A percentile compares a stretch with the other conserved stretches of the same genome.
Conservation (phyloP, 2,797 vertebrate species). For the Brotula barbata region DNA sequence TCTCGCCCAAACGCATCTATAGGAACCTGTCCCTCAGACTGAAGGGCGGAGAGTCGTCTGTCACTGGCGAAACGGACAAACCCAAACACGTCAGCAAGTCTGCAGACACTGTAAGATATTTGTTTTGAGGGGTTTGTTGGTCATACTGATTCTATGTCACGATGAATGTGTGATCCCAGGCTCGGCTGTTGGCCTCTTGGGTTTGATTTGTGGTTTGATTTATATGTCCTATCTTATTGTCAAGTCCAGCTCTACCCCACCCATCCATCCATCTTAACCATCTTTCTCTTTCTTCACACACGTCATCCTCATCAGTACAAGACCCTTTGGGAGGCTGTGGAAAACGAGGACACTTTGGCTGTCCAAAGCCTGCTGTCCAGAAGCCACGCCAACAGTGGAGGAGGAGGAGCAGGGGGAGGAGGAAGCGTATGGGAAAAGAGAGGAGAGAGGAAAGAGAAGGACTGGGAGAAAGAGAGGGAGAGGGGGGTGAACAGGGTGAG, state of each 20-base stretch:
- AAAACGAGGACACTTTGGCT: slow-evolving; percentile 79
- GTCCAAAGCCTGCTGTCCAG: slow-evolving; percentile 78
- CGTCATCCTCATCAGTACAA: slow-evolving; percentile 68
- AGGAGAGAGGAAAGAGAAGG: slow-evolving; percentile 67
- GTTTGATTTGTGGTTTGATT: slow-evolving; percentile 51
- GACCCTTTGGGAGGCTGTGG: slow-evolving; percentile 81
- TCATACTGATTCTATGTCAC: background rate
- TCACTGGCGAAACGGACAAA: slow-evolving; percentile 35
- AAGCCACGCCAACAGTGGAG: slow-evolving; percentile 47
- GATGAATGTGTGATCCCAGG: slow-evolving; percentile 26
- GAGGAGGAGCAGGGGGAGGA: slow-evolving; percentile 45
- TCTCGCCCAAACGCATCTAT: slow-evolving; percentile 82
- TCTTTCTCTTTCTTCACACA: slow-evolving; percentile 20
- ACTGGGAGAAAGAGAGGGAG: slow-evolving; percentile 68
- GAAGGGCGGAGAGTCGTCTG: slow-evolving; percentile 68
- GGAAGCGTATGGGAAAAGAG: slow-evolving; percentile 66
- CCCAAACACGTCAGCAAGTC: slow-evolving; percentile 64
- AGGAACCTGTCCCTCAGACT: slow-evolving; percentile 80
- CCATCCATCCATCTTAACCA: background rate
- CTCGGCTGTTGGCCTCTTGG: slow-evolving; percentile 5
- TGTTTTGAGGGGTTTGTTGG: background rate
- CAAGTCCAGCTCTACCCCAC: too few relatives aligned
- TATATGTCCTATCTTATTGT: slow-evolving; percentile 12
- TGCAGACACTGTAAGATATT: slow-evolving; percentile 64
- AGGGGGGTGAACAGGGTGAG: slow-evolving; percentile 75